phyloP scores from a whole-genome alignment of 2,888 invertebrate genomes.

The Pachymerium ferrugineum region DNA sequence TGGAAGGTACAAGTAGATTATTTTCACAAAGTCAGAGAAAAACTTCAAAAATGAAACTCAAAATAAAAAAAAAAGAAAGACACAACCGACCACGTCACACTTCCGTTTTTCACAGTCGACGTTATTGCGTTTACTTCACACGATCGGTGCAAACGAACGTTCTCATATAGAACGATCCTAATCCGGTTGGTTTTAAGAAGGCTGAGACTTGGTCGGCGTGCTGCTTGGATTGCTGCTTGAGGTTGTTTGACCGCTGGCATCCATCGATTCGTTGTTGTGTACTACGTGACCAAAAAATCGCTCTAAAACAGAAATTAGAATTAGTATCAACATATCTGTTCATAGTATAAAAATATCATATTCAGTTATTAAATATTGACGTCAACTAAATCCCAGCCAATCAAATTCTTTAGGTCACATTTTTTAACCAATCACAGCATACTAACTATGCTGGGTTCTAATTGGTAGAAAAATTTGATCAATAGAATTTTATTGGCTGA shows the following conservation, averaged over 20 bases:
- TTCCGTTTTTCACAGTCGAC: neutral
- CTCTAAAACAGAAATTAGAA: conserved; percentile 45
- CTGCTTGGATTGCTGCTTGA: conserved; percentile 33
- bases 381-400: no score
- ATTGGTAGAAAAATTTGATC: no score
- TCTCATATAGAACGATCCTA: neutral
- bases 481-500: no score
- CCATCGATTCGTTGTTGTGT: conserved; percentile 54
- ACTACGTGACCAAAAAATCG: conserved; percentile 56
- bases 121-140: conserved; percentile 28
- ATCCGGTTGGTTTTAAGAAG: conserved; percentile 32
- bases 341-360: no score
- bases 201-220: conserved; percentile 37
- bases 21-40: no score
- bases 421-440: no score
- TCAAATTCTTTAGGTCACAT: no score
- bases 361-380: no score
- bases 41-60: neutral
- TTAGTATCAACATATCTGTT: neutral
- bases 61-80: neutral
- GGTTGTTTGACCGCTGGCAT: conserved; percentile 39
- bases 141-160: neutral
- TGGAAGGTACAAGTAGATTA: no score
- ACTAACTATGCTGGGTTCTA: no score
- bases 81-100: neutral